phyloP scores from a whole-genome alignment of 2,113 vertebrate species.

The Mus pahari region DNA sequence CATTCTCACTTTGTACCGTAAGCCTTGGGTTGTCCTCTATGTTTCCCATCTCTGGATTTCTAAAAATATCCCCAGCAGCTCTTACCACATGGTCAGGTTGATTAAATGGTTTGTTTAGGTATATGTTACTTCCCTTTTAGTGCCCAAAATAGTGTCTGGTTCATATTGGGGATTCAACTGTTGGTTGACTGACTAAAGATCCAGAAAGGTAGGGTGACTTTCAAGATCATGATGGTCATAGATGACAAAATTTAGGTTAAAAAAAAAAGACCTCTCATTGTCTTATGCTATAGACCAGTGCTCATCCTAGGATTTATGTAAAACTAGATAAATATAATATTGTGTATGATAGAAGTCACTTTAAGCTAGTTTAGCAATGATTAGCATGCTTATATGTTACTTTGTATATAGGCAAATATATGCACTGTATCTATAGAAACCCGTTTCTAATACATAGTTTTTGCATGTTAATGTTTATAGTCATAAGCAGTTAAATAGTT shows the following conservation, averaged over 20 bases:
- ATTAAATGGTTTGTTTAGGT: slow-evolving; percentile 54
- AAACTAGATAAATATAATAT: background rate
- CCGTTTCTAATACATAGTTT: slow-evolving; percentile 45
- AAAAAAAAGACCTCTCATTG: slow-evolving; percentile 36
- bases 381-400: slow-evolving; percentile 50
- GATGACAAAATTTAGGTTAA: slow-evolving; percentile 49
- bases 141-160: slow-evolving; percentile 39
- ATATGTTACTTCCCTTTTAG: slow-evolving; percentile 45
- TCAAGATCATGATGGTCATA: slow-evolving; percentile 22
- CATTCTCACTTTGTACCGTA: background rate
- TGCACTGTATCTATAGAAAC: background rate
- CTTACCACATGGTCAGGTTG: background rate
- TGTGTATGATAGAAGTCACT: slow-evolving; percentile 30
- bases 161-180: slow-evolving; percentile 45
- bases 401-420: slow-evolving; percentile 44
- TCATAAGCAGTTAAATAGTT: slow-evolving; percentile 13
- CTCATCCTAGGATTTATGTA: slow-evolving; percentile 7
- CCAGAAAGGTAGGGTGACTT: slow-evolving; percentile 39
- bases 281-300: background rate
- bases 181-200: slow-evolving; percentile 47
- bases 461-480: slow-evolving; percentile 43
- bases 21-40: background rate
- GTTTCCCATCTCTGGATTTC: background rate
- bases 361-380: slow-evolving; percentile 39
- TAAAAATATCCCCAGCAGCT: slow-evolving; percentile 49